Percentiles rank a stretch among this genome's conserved stretches.
Conservation (phyloP, 2,113 vertebrate species). For the Romanogobio albipinnatus region DNA sequence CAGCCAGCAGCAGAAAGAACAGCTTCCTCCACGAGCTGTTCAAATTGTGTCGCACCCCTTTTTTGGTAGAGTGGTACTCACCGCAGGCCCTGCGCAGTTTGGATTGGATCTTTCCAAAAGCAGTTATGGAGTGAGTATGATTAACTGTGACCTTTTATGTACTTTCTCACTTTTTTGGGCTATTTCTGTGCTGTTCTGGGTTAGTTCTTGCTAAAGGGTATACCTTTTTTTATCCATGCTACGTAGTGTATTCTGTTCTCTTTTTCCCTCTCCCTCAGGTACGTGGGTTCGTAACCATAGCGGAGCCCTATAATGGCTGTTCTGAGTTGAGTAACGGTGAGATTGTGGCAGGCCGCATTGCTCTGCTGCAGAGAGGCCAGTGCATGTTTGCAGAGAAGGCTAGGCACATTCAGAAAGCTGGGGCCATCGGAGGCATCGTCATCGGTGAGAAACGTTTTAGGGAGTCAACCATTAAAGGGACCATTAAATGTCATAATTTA, state of each 20-base stretch:
- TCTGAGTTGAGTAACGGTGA: conserved; percentile 88
- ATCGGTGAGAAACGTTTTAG: conserved; percentile 81
- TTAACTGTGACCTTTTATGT: not conserved
- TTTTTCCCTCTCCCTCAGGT: conserved; percentile 73
- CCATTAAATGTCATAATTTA: too few species aligned
- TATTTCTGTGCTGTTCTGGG: not conserved
- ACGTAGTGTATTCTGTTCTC: conserved; percentile 8
- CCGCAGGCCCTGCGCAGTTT: conserved; percentile 96
- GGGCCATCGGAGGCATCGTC: conserved; percentile 95
- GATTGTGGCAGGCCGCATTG: conserved; percentile 89
- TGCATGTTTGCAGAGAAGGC: conserved; percentile 99
- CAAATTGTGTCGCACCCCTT: conserved; percentile 96
- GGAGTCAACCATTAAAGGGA: not conserved
- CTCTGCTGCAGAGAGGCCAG: conserved; percentile 93
- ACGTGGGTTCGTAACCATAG: conserved; percentile 89
- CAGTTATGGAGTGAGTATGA: conserved; percentile 82
- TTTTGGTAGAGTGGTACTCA: conserved; percentile 94
- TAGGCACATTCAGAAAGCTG: conserved; percentile 92
- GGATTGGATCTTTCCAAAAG: conserved; percentile 94
- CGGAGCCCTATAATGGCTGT: conserved; percentile 95
- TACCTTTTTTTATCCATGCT: not conserved
- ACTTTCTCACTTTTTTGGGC: not conserved
- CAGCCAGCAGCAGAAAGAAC: conserved; percentile 98
- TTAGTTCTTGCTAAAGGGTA: conserved; percentile 1
- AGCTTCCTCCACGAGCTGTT: conserved; percentile 94